Evolutionary conservation across 2,113 vertebrate species (phyloP).

Genomic region (Syngnathoides biaculeatus): DNA sequence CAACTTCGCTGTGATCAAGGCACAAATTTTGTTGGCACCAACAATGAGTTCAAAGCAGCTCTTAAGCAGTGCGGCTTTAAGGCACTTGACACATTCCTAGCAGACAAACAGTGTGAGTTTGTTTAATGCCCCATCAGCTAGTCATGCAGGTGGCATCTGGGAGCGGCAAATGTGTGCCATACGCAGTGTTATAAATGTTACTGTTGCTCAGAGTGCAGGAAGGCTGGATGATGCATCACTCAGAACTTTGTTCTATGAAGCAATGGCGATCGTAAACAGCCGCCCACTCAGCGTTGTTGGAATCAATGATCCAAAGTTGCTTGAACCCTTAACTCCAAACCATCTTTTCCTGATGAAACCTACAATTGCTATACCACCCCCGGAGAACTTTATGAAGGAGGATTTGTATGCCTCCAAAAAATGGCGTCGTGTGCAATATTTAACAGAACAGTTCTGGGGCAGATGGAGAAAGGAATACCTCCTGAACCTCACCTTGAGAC

Average conservation of each 20-base stretch:
- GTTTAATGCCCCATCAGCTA: not conserved
- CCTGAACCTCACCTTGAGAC: not conserved
- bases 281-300: not conserved
- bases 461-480: too few species aligned
- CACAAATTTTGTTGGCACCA: not conserved
- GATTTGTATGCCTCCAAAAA: too few species aligned
- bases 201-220: not conserved
- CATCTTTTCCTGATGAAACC: constrained; percentile 9
- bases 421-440: too few species aligned
- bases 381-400: too few species aligned
- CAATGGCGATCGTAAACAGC: constrained; percentile 4
- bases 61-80: not conserved
- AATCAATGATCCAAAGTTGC: not conserved
- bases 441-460: too few species aligned
- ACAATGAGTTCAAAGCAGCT: not conserved
- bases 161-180: too few species aligned
- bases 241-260: not conserved
- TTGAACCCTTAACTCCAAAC: constrained; percentile 1
- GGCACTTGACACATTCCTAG: not conserved
- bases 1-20: not conserved
- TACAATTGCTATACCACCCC: constrained; percentile 7
- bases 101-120: not conserved
- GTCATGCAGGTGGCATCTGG: too few species aligned
- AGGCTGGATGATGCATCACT: constrained; percentile 7
- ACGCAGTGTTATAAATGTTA: too few species aligned